Percentiles rank a stretch among this genome's conserved stretches.
phyloP scores from a whole-genome alignment of 2,888 invertebrate species.

The Oxystoma pomonae region DNA sequence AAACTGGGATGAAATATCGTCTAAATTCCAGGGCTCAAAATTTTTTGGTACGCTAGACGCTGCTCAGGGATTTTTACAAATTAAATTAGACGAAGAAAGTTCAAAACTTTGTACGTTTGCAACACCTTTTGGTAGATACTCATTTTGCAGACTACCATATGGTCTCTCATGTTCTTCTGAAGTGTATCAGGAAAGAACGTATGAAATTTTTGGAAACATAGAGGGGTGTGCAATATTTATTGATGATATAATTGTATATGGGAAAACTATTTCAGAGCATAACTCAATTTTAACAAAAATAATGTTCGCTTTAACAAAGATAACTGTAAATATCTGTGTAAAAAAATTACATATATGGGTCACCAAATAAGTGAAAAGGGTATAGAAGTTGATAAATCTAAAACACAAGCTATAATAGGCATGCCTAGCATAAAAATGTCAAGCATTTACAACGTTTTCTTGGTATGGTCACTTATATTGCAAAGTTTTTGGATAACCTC shows the following conservation, averaged over 20 bases:
- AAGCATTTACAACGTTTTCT: constrained; percentile 25
- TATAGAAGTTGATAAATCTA: constrained; percentile 2
- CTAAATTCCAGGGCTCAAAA: constrained; percentile 19
- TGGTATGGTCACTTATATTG: constrained; percentile 29
- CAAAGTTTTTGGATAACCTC: constrained; percentile 29
- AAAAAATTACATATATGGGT: constrained; percentile 2
- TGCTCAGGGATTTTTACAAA: constrained; percentile 18
- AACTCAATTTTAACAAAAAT: constrained; percentile 6
- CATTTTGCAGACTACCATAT: constrained; percentile 8
- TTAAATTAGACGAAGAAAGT: constrained; percentile 17
- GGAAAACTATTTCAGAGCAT: constrained; percentile 15
- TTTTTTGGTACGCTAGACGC: constrained; percentile 19
- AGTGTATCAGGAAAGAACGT: constrained; percentile 17
- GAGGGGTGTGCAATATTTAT: constrained; percentile 20
- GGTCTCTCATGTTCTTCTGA: constrained; percentile 20
- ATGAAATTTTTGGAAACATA: constrained; percentile 22
- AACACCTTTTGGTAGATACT: constrained; percentile 2
- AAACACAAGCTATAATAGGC: constrained; percentile 3
- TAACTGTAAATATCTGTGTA: not conserved
- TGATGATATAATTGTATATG: constrained; percentile 23
- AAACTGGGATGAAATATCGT: constrained; percentile 20
- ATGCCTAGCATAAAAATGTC: constrained; percentile 6
- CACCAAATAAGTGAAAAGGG: not conserved
- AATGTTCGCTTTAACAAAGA: not conserved
- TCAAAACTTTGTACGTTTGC: constrained; percentile 1